A percentile compares a stretch with the other conserved stretches of the same genome.
These are phyloP conservation scores for Dicycla oo DNA, from an alignment of 2,888 invertebrate genomes.

Conservation along the genomic window DNA sequence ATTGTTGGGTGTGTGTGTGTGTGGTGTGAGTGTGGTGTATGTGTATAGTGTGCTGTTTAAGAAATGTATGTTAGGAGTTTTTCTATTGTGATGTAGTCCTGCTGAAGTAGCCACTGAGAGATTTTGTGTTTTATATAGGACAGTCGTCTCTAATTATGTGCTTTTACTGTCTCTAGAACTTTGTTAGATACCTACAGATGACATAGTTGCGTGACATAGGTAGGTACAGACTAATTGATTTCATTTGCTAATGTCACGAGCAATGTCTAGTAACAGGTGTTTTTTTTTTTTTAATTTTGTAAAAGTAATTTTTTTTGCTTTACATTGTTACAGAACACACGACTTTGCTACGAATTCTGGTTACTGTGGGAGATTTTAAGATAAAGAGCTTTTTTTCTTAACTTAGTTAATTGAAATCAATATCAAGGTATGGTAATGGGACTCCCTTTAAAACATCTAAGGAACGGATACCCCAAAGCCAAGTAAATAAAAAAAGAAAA, in stretches of 20 bases:
- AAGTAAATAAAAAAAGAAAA: constrained; percentile 46
- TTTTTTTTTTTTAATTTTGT: no score
- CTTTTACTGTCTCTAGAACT: not conserved
- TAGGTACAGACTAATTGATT: constrained; percentile 6
- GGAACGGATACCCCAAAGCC: constrained; percentile 28
- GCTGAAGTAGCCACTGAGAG: no score
- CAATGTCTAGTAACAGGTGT: not conserved
- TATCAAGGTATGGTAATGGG: constrained; percentile 17
- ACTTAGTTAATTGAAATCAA: constrained; percentile 32
- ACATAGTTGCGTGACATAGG: not conserved
- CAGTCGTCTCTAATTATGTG: not conserved
- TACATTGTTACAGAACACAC: not conserved
- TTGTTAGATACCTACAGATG: not conserved
- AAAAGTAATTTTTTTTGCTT: not conserved
- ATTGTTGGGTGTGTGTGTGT: no score
- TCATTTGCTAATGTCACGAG: not conserved
- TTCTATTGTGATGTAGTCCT: no score
- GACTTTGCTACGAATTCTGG: not conserved
- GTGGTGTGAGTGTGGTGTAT: no score
- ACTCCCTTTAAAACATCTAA: constrained; percentile 22
- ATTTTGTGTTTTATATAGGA: no score
- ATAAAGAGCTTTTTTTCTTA: not conserved
- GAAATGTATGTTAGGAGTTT: no score
- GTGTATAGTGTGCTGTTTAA: no score
- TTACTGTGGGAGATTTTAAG: not conserved